phyloP scores from a whole-genome alignment of 2,888 invertebrate genomes.

The Tipula unca region DNA sequence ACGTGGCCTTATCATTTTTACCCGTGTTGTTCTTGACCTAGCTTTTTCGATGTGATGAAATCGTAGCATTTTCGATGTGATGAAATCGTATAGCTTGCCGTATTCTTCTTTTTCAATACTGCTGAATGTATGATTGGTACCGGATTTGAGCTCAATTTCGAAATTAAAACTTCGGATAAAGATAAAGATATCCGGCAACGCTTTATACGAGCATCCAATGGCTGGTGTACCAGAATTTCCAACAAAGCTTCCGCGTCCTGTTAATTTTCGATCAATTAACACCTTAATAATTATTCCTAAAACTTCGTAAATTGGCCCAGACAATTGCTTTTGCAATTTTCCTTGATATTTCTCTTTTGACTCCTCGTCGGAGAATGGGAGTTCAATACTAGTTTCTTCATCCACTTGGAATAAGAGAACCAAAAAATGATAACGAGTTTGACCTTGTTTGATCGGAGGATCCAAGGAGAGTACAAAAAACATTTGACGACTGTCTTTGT shows the following conservation, averaged over 20 bases:
- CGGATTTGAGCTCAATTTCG: slow-evolving; percentile 82
- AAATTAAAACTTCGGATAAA: slow-evolving; percentile 85
- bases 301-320: slow-evolving; percentile 91
- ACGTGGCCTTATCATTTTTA: slow-evolving; percentile 71
- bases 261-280: slow-evolving; percentile 87
- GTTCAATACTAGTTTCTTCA: slow-evolving; percentile 83
- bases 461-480: slow-evolving; percentile 97
- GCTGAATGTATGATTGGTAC: slow-evolving; percentile 87
- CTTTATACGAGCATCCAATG: slow-evolving; percentile 93
- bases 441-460: slow-evolving; percentile 99
- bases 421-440: slow-evolving; percentile 94
- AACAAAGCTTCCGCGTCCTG: slow-evolving; percentile 81
- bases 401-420: slow-evolving; percentile 92
- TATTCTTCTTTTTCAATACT: slow-evolving; percentile 99
- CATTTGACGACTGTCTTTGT: slow-evolving; percentile 96
- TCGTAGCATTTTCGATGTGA: slow-evolving; percentile 86
- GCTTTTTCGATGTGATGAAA: too few relatives aligned
- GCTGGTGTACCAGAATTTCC: slow-evolving; percentile 85
- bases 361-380: slow-evolving; percentile 88
- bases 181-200: slow-evolving; percentile 96
- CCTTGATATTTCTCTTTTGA: slow-evolving; percentile 88
- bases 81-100: slow-evolving; percentile 90
- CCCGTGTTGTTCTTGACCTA: slow-evolving; percentile 83
- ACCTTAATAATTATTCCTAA: slow-evolving; percentile 95
- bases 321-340: slow-evolving; percentile 80